These are phyloP conservation scores for Crotophaga sulcirostris DNA, from an alignment of 2,113 vertebrate genomes.

Conservation along the genomic window DNA sequence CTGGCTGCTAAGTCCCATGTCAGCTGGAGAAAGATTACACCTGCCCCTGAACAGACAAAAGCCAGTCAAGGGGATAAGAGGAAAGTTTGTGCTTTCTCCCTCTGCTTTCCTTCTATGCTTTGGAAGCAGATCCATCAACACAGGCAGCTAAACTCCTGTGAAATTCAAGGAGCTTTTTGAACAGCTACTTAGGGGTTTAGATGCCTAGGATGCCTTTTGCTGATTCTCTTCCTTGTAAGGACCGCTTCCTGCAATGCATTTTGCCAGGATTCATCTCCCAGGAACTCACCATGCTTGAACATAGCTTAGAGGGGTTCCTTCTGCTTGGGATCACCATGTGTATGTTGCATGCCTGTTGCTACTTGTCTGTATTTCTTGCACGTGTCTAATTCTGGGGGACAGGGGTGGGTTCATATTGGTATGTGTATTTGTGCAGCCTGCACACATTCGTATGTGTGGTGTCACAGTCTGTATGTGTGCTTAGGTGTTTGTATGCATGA, in stretches of 20 bases:
- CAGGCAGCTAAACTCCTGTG: background rate
- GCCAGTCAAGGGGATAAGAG: background rate
- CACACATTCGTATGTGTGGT: conserved; percentile 4
- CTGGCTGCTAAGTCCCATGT: background rate
- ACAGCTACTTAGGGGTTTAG: background rate
- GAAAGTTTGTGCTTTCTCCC: background rate
- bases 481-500: background rate
- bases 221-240: background rate
- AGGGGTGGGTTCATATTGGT: background rate
- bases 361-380: conserved; percentile 43
- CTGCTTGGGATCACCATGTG: background rate
- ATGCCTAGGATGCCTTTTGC: background rate
- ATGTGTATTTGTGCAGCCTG: conserved; percentile 20
- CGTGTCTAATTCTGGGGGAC: background rate
- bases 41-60: background rate
- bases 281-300: background rate
- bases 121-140: background rate
- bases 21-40: background rate
- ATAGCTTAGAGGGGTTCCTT: background rate
- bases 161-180: background rate
- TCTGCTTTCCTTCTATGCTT: background rate
- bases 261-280: conserved; percentile 26
- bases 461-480: background rate
- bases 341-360: conserved; percentile 52
- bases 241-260: background rate